Evolutionary conservation across 2,797 vertebrate genomes (phyloP).

Genomic region (Pipistrellus nathusii): DNA sequence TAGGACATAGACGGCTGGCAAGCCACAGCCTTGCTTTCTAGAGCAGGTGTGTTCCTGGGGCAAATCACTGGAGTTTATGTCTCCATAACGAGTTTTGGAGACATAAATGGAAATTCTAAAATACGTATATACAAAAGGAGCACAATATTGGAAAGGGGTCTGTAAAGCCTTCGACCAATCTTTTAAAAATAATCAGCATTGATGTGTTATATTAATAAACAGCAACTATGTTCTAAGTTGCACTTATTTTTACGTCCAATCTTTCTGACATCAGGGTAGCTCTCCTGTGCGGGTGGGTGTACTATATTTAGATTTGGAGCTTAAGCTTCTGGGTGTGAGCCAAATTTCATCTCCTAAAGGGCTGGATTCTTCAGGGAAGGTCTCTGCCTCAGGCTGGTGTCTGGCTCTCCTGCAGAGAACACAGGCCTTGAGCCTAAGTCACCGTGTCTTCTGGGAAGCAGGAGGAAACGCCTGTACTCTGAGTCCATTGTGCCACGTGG

Average conservation of each 20-base stretch:
- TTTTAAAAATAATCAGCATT: not conserved
- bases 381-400: not conserved
- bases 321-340: not conserved
- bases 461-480: not conserved
- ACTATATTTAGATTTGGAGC: not conserved
- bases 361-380: not conserved
- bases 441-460: not conserved
- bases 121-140: not conserved
- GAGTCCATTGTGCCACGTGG: not conserved
- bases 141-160: not conserved
- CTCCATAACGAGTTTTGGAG: not conserved
- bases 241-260: not conserved
- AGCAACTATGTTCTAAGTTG: not conserved
- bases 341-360: not conserved
- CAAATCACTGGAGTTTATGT: not conserved
- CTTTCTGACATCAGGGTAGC: not conserved
- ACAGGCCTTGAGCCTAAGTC: not conserved
- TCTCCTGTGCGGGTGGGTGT: accelerated
- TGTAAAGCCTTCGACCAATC: not conserved
- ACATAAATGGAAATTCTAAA: not conserved
- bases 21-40: not conserved
- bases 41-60: not conserved
- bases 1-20: not conserved
- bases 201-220: not conserved
- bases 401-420: not conserved